phyloP scores from a whole-genome alignment of 37 sponge, comb jelly and placozoan genomes.

The Hormiphora californensis region DNA sequence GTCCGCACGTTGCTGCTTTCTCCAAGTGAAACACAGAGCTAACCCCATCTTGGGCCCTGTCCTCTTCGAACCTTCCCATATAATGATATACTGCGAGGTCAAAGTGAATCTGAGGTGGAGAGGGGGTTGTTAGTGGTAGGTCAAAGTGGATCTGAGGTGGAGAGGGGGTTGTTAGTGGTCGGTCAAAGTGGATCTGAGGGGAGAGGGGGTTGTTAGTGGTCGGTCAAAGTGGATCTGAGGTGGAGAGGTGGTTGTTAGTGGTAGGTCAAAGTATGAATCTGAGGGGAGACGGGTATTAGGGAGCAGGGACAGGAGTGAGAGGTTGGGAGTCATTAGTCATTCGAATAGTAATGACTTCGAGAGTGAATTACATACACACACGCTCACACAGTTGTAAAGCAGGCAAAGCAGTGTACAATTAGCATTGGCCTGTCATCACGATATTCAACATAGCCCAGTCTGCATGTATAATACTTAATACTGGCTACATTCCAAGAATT shows the following conservation, averaged over 20 bases:
- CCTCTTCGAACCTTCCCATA: constrained; percentile 68
- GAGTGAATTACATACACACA: too few relatives aligned
- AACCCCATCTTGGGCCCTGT: constrained; percentile 58
- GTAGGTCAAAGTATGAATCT: too few relatives aligned
- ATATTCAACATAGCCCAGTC: too few relatives aligned
- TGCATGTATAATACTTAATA: too few relatives aligned
- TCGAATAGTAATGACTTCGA: too few relatives aligned
- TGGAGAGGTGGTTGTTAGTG: too few relatives aligned
- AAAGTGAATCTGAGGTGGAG: constrained; percentile 65
- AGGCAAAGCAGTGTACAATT: too few relatives aligned
- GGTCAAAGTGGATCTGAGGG: background rate
- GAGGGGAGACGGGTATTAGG: too few relatives aligned
- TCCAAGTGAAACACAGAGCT: constrained; percentile 65
- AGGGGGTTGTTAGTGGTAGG: background rate
- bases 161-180: background rate
- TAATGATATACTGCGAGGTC: constrained; percentile 73
- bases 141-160: background rate
- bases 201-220: background rate
- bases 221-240: background rate
- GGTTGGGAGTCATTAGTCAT: too few relatives aligned
- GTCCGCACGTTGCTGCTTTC: constrained; percentile 62
- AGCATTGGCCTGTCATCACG: too few relatives aligned
- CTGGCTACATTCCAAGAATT: background rate
- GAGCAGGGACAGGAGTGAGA: too few relatives aligned
- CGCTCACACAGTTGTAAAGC: too few relatives aligned